phyloP scores from a whole-genome alignment of 2,113 vertebrate genomes.

The Actenoides hombroni region DNA sequence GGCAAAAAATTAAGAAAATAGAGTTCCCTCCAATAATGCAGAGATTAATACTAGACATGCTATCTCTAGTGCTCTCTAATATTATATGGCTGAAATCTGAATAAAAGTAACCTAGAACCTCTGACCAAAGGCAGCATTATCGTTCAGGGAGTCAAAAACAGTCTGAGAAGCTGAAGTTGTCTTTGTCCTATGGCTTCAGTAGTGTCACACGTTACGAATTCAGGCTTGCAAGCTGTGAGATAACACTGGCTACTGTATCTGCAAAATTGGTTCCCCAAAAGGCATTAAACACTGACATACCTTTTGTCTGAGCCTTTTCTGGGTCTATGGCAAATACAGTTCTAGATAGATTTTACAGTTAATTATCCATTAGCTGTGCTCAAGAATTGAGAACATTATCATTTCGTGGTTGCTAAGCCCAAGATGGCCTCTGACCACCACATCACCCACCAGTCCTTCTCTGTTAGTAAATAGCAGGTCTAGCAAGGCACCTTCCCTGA shows the following conservation, averaged over 20 bases:
- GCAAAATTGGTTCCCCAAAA: background rate
- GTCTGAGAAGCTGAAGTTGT: background rate
- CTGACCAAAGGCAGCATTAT: background rate
- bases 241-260: background rate
- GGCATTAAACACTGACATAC: background rate
- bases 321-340: background rate
- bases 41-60: background rate
- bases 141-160: background rate
- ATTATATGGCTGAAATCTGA: background rate
- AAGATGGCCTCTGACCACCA: too few relatives aligned
- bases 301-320: background rate
- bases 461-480: too few relatives aligned
- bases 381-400: too few relatives aligned
- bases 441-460: too few relatives aligned
- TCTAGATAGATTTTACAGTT: background rate
- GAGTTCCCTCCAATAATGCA: background rate
- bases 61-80: background rate
- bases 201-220: background rate
- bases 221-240: background rate
- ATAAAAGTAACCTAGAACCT: background rate
- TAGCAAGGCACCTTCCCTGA: too few relatives aligned
- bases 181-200: background rate
- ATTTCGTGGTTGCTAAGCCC: too few relatives aligned
- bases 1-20: background rate
- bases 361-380: background rate